Evolutionary conservation across 2,797 vertebrate genomes (phyloP), one percentile per base, ranked within the genome.

Genomic region (Pteronotus mesoamericanus): DNA sequence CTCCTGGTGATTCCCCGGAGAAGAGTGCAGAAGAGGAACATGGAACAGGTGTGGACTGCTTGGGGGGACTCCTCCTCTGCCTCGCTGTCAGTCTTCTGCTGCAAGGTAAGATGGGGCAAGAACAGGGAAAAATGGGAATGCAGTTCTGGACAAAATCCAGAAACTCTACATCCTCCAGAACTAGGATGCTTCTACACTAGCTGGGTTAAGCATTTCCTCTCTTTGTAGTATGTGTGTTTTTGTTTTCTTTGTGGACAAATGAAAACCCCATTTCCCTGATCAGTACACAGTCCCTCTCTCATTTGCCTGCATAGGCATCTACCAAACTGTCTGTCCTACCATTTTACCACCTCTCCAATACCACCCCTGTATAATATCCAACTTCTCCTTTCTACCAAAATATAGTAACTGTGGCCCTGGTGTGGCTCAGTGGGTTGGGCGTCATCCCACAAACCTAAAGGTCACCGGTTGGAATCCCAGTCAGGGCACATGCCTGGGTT

Each of bases 21-120:
- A 71, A 68, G 42, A 88, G 9, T 69, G 53, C 42, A 78, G 80
- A 92, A 95, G 61, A 89, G 16, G 34, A 91, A 24, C 51, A 95
- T 93, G 91, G 48, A 79, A 55, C 9, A 19, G 32, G 15, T 37
- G 6, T 51, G 69, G 53, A 4, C 53, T 39, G 2, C 26, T 11
- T 66, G 7, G 1, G 0, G 10, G n/a, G 5, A 72, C 24, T 80
- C 42, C 21, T 94, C 80, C 66, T 94, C 77, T 84, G 59, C 53
- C 57, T 96, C 37, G 22, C 32, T 57, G 29, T 78, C 90, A 87
- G 42, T 44, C 46, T 97, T 87, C 71, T 95, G 59, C 59, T 95
- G 87, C 91, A 64, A 95, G 94, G 89, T 94, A 96, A 92, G 68
- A 64, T 37, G 42, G 37, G 86, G 12, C 48, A 66, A 83, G 68